Base-by-base conservation (phyloP, 2,113 vertebrate species). In the Oryzias celebensis region DNA sequence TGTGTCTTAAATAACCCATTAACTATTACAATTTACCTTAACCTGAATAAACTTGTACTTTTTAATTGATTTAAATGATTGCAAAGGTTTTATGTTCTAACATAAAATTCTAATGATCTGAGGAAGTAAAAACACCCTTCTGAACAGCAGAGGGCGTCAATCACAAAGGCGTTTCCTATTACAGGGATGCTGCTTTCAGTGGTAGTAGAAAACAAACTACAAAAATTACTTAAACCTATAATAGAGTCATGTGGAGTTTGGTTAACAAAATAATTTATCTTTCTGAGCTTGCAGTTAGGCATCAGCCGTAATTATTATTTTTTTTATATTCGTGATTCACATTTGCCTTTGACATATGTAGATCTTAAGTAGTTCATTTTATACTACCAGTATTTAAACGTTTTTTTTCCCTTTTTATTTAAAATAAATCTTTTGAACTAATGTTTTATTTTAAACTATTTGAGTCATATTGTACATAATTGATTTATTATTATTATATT, bases 111-210 rank as follows among this genome's bases (percentile, higher is more conserved):
- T 20, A 20, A 20, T 20, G 20, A 28, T 28, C 26, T 28, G 26
- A 36, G 3, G 10, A 36, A 2, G 10, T 36, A 18, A 61, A 15
- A 20, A 48, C n/a, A 20, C 20, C 3, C 5, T 55, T 42, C 15
- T 22, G 6, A n/a, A 41, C 84, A 55, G 24, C 58, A 84, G 81
- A 26, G 74, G 77, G 70, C 78, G 58, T 2, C 44, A 58, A 18
- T 2, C 18, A 36, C 8, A 17, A 8, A 50, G 28, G 49, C 4
- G 2, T 23, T 31, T 10, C 7, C 1, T 8, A n/a, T 13, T 2
- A 20, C 14, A 49, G 23, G 3, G 44, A 44, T 61, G 69, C 4
- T 76, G 56, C 73, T 10, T 86, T 85, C 56, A 1, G 0, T 0
- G 10, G 0, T 10, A 3, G 3, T 75, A n/a, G 16, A 28, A 68